Evolutionary conservation across 2,797 vertebrate species (phyloP).

Genomic region (Lithobates sylvaticus): DNA sequence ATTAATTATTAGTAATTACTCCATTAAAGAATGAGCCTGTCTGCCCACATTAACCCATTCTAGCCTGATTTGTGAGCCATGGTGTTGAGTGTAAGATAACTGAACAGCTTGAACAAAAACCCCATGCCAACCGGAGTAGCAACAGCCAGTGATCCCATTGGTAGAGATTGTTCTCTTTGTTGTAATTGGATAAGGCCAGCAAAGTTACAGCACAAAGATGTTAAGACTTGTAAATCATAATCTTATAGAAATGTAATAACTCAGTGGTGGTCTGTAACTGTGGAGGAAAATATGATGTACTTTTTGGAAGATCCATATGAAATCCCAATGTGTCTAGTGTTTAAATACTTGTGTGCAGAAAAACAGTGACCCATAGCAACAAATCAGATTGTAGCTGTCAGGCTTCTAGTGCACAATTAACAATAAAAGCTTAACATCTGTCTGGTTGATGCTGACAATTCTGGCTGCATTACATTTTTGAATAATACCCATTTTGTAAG

Average conservation of each 20-base stretch:
- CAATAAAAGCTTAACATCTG: neutral
- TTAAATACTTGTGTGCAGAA: neutral
- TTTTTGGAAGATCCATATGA: neutral
- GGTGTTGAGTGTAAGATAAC: constrained; percentile 37
- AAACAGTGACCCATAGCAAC: neutral
- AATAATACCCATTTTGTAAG: too few species aligned
- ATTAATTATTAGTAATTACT: constrained; percentile 59
- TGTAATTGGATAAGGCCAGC: neutral
- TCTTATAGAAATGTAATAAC: neutral
- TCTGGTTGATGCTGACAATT: neutral
- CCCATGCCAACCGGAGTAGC: neutral
- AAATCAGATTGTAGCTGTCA: neutral
- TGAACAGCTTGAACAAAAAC: constrained; percentile 19
- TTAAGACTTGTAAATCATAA: neutral
- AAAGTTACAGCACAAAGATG: neutral
- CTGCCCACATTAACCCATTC: constrained; percentile 50
- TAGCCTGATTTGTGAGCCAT: constrained; percentile 16
- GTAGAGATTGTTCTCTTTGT: constrained; percentile 6
- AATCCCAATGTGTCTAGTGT: too few species aligned
- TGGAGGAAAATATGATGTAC: neutral
- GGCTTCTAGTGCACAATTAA: neutral
- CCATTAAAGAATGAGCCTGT: constrained; percentile 54
- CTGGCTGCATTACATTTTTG: neutral
- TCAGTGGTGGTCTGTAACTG: neutral
- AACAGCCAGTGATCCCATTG: neutral